phyloP scores from a whole-genome alignment of 2,888 invertebrate species.

The Drosophila pseudotakahashii region DNA sequence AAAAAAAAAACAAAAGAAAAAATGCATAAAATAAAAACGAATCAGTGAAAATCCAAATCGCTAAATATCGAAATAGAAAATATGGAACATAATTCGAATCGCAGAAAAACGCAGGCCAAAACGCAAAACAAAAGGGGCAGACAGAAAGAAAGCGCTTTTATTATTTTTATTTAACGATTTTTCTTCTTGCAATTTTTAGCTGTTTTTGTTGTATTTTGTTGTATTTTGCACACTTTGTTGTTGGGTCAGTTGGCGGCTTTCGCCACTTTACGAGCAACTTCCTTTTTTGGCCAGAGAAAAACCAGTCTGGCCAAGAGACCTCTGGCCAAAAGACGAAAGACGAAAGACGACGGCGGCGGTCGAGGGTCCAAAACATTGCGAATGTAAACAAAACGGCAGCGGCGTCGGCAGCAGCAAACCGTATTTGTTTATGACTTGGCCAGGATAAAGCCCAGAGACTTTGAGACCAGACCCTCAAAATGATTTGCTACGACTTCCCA shows the following conservation, averaged over 20 bases:
- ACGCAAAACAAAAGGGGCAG: constrained; percentile 1
- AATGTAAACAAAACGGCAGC: constrained; percentile 32
- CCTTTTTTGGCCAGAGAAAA: constrained; percentile 63
- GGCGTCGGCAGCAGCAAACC: constrained; percentile 10
- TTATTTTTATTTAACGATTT: constrained; percentile 18
- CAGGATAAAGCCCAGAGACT: constrained; percentile 7
- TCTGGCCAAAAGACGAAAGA: constrained; percentile 18
- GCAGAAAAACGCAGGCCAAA: background rate
- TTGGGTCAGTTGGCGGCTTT: constrained; percentile 64
- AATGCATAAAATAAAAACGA: constrained; percentile 7
- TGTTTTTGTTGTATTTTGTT: too few species aligned
- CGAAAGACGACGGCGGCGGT: background rate
- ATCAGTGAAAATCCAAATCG: constrained; percentile 24
- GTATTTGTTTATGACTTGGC: constrained; percentile 29
- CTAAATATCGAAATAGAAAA: constrained; percentile 17
- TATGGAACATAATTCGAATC: constrained; percentile 17
- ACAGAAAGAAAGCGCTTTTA: constrained; percentile 31
- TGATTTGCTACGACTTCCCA: constrained; percentile 30
- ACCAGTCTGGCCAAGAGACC: constrained; percentile 46
- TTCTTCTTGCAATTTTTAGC: constrained; percentile 15
- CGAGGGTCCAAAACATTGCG: constrained; percentile 23
- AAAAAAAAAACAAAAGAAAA: background rate
- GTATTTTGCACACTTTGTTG: constrained; percentile 28
- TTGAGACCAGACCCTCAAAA: background rate
- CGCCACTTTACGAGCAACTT: constrained; percentile 77